A percentile compares a stretch with the other conserved stretches of the same genome.
phyloP scores from a whole-genome alignment of 2,113 vertebrate genomes.

The Labeo rohita region DNA sequence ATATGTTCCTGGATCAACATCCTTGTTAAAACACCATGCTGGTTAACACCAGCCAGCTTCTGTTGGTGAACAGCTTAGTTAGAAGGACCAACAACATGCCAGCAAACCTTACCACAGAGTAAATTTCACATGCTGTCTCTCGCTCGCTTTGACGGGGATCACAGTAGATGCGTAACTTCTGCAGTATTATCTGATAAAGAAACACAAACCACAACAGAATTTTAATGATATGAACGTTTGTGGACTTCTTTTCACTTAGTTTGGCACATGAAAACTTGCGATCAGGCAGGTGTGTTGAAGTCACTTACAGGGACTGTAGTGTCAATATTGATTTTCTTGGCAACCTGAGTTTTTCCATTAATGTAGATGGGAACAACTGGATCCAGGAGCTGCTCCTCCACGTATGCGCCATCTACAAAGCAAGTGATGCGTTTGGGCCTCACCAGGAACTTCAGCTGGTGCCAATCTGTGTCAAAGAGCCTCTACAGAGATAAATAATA shows the following conservation, averaged over 20 bases:
- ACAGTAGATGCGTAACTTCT: slow-evolving; percentile 72
- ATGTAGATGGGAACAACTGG: slow-evolving; percentile 67
- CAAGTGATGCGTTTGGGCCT: slow-evolving; percentile 59
- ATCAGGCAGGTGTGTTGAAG: neutral
- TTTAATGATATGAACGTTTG: neutral
- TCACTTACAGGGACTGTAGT: slow-evolving; percentile 64
- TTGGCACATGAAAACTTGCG: neutral
- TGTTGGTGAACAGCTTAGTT: neutral
- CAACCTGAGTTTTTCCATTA: slow-evolving; percentile 68
- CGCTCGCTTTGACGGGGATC: slow-evolving; percentile 69
- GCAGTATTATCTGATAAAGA: slow-evolving; percentile 64
- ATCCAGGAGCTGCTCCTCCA: slow-evolving; percentile 63
- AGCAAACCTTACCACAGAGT: slow-evolving; percentile 65
- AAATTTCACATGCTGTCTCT: slow-evolving; percentile 73
- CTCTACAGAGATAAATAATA: slow-evolving; percentile 50
- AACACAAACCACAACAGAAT: neutral
- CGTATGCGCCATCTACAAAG: slow-evolving; percentile 64
- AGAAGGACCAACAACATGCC: neutral
- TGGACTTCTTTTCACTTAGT: neutral
- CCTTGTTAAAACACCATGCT: neutral
- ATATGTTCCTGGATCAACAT: neutral
- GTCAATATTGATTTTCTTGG: slow-evolving; percentile 62
- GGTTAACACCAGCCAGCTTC: neutral
- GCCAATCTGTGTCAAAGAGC: slow-evolving; percentile 71
- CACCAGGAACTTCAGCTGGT: slow-evolving; percentile 70